These are phyloP conservation scores for Vicugna pacos DNA, from an alignment of 2,113 vertebrate species.

Conservation along the genomic window DNA sequence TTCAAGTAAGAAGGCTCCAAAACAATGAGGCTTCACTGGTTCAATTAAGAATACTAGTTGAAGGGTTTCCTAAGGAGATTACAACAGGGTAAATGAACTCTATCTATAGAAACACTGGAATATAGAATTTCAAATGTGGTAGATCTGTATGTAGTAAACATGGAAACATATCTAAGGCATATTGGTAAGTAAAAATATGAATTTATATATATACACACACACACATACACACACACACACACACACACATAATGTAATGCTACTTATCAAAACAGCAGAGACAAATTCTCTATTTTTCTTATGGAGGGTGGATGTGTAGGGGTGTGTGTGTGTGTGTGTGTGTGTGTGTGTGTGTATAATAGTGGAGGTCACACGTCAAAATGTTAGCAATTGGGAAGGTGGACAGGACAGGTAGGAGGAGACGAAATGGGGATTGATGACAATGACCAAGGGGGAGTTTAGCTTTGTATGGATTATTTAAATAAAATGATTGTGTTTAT, in stretches of 20 bases:
- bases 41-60: slow-evolving; percentile 58
- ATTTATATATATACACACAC: neutral
- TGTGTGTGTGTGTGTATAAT: neutral
- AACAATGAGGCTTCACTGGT: slow-evolving; percentile 62
- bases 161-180: neutral
- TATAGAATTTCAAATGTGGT: neutral
- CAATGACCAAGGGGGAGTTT: neutral
- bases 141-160: neutral
- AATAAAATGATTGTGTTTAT: neutral
- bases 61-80: slow-evolving; percentile 48
- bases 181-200: neutral
- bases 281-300: neutral
- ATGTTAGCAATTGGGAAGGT: neutral
- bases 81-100: slow-evolving; percentile 36
- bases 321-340: neutral
- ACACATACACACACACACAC: neutral
- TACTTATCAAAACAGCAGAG: neutral
- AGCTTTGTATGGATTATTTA: neutral
- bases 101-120: slow-evolving; percentile 28
- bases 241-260: neutral
- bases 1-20: slow-evolving; percentile 67
- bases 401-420: neutral
- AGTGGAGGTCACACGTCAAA: neutral
- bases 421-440: neutral
- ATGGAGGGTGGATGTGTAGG: neutral